A percentile compares a stretch with the other conserved stretches of the same genome.
These are phyloP conservation scores for Brachycybe producta DNA, from an alignment of 2,888 invertebrate species.

Conservation along the genomic window DNA sequence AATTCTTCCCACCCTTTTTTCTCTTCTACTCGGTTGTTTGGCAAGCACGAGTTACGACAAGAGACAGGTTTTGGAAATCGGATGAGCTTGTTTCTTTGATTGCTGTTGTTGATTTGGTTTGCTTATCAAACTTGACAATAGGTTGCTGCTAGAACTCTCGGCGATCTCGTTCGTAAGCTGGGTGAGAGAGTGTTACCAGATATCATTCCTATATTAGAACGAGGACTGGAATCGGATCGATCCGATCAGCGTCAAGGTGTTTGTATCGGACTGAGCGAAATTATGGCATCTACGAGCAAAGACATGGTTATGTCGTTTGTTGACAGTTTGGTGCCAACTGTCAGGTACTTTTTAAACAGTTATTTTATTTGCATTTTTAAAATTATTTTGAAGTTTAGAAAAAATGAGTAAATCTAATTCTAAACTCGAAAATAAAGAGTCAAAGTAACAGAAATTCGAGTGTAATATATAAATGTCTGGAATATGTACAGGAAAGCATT, in stretches of 20 bases:
- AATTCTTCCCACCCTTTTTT: conserved; percentile 87
- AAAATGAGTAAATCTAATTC: too few species aligned
- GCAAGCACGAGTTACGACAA: conserved; percentile 95
- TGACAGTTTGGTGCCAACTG: conserved; percentile 78
- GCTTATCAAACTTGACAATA: conserved; percentile 22
- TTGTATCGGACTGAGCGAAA: conserved; percentile 94
- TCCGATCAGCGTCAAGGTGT: conserved; percentile 96
- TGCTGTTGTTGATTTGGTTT: background rate
- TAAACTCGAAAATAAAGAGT: background rate
- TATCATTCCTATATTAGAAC: conserved; percentile 93
- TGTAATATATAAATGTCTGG: background rate
- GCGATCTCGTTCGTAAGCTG: conserved; percentile 90
- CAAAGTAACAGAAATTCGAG: conserved; percentile 6
- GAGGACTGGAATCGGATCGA: conserved; percentile 77
- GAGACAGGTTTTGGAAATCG: conserved; percentile 48
- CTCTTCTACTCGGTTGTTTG: conserved; percentile 78
- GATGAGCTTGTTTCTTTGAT: background rate
- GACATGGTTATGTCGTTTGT: conserved; percentile 87
- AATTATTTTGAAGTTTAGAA: conserved; percentile 1
- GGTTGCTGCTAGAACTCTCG: conserved; percentile 89
- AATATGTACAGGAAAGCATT: conserved; percentile 54
- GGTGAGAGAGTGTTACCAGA: conserved; percentile 95
- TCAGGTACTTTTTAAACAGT: conserved; percentile 39
- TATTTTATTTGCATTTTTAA: conserved; percentile 5
- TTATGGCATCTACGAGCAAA: conserved; percentile 88